Conservation (phyloP, 2,797 vertebrate species). For the Cheirogaleus major region DNA sequence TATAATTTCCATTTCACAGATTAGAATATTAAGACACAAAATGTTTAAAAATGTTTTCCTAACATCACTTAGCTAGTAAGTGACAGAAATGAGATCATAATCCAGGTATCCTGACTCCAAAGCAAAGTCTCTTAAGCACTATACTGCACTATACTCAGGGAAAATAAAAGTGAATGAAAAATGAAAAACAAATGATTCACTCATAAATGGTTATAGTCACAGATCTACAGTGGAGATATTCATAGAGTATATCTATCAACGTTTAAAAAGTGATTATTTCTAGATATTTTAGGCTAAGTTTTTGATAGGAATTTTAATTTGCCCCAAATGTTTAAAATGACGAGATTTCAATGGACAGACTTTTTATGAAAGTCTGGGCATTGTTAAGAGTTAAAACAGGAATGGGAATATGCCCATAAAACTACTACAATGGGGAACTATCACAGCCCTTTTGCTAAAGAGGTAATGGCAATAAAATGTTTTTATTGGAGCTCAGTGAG, state of each 20-base stretch:
- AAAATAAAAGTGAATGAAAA: not conserved
- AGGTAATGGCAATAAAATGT: not conserved
- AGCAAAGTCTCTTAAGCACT: not conserved
- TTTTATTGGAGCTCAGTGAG: not conserved
- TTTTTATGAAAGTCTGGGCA: not conserved
- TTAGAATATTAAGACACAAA: not conserved
- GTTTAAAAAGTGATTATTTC: not conserved
- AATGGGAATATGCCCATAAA: not conserved
- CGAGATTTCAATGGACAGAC: not conserved
- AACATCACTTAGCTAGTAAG: not conserved
- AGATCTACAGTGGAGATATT: not conserved
- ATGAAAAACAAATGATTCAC: rapidly evolving
- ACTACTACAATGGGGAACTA: not conserved
- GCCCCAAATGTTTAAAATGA: not conserved
- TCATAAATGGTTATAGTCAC: not conserved
- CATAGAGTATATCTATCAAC: not conserved
- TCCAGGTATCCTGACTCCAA: not conserved
- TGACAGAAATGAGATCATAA: not conserved
- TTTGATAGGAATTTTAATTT: not conserved
- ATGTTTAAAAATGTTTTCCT: not conserved
- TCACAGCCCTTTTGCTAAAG: not conserved
- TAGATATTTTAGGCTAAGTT: not conserved
- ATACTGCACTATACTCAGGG: not conserved
- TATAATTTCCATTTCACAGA: not conserved
- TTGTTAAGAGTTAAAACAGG: not conserved